Evolutionary conservation across 2,113 vertebrate species (phyloP).

Genomic region (Stegostoma tigrinum): DNA sequence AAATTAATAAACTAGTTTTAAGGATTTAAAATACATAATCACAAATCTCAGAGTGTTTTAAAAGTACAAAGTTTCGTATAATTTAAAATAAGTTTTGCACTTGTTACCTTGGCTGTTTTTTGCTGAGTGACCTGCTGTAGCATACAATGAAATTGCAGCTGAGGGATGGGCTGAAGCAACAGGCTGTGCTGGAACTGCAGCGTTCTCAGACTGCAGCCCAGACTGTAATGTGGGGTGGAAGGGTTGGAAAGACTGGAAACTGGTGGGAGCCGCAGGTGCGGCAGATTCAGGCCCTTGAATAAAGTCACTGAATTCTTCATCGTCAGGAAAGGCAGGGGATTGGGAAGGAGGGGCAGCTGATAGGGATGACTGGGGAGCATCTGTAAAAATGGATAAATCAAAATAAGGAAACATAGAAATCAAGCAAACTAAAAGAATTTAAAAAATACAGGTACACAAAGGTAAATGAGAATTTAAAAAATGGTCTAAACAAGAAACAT

Average conservation of each 20-base stretch:
- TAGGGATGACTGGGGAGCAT: constrained; percentile 83
- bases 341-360: constrained; percentile 70
- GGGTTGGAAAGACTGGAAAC: constrained; percentile 59
- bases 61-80: not conserved
- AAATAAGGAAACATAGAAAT: constrained; percentile 62
- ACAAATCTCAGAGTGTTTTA: not conserved
- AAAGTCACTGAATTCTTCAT: constrained; percentile 97
- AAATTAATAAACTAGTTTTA: constrained; percentile 4
- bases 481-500: constrained; percentile 39
- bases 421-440: constrained; percentile 49
- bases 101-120: constrained; percentile 32
- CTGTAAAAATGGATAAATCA: constrained; percentile 75
- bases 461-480: constrained; percentile 25
- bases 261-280: constrained; percentile 50
- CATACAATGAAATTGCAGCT: constrained; percentile 46
- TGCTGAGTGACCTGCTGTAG: constrained; percentile 18
- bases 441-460: constrained; percentile 45
- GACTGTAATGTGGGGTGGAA: constrained; percentile 51
- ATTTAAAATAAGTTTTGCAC: not conserved
- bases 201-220: constrained; percentile 58
- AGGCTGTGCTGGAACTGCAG: constrained; percentile 45
- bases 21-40: not conserved
- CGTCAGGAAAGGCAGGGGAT: constrained; percentile 70
- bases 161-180: constrained; percentile 41
- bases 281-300: constrained; percentile 77